Percentiles rank a stretch among this genome's conserved stretches.
phyloP scores from a whole-genome alignment of 2,797 vertebrate species.

The Philypnodon macrostomus region DNA sequence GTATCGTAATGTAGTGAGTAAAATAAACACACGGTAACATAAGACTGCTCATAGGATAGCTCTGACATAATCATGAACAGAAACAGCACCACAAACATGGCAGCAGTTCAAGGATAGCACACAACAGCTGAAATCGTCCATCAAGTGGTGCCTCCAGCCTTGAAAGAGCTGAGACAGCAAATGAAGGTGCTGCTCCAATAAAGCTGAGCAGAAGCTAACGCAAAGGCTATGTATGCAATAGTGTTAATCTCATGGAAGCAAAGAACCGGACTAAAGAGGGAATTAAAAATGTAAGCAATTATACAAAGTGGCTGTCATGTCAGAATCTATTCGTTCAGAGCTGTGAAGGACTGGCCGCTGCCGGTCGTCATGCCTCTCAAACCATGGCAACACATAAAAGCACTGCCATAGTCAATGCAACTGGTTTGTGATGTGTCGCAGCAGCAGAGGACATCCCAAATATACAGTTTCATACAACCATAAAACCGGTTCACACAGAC shows the following conservation, averaged over 20 bases:
- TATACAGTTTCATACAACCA: background rate
- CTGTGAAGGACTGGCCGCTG: slow-evolving; percentile 33
- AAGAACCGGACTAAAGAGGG: slow-evolving; percentile 18
- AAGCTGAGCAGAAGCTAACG: slow-evolving; percentile 53
- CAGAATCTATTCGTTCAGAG: slow-evolving; percentile 32
- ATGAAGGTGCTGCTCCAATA: slow-evolving; percentile 44
- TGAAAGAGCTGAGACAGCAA: slow-evolving; percentile 67
- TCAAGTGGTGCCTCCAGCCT: slow-evolving; percentile 45
- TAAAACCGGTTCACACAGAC: background rate
- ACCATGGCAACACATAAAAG: slow-evolving; percentile 5
- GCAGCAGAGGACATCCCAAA: slow-evolving; percentile 11
- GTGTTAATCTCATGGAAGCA: slow-evolving; percentile 4
- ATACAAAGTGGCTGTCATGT: slow-evolving; percentile 24
- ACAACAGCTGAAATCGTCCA: slow-evolving; percentile 51
- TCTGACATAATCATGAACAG: slow-evolving; percentile 29
- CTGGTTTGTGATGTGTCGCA: slow-evolving; percentile 6
- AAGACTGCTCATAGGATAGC: too few species aligned
- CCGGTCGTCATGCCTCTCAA: slow-evolving; percentile 24
- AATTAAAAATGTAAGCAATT: slow-evolving; percentile 20
- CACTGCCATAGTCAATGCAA: slow-evolving; percentile 14
- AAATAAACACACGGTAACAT: too few species aligned
- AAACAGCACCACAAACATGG: slow-evolving; percentile 31
- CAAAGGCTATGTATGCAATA: slow-evolving; percentile 10
- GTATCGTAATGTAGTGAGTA: background rate
- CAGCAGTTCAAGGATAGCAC: slow-evolving; percentile 24